Base-by-base conservation (phyloP, 2,113 vertebrate genomes). In the Burhinus bistriatus region DNA sequence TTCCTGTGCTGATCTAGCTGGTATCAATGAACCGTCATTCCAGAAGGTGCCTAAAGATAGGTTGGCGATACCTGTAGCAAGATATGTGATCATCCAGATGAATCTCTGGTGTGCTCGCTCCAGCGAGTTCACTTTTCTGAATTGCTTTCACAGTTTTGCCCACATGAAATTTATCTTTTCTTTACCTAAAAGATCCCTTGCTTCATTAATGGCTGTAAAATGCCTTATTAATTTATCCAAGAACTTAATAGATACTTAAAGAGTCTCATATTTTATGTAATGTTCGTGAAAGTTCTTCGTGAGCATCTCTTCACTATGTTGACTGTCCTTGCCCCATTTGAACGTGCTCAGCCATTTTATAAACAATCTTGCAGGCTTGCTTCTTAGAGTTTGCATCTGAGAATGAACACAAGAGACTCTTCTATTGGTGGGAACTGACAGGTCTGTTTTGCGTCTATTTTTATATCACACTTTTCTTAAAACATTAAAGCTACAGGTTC, bases 1-100 rank as follows among this genome's bases (percentile, higher is more conserved):
- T 96, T 94, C 95, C 80, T 68, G 51, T 34, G 59, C 76, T 94
- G 51, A 47, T 89, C 26, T 15, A 79, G 79, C 89, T 36, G 20
- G 90, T 97, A 34, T 95, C 72, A 68, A 54, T 83, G 87, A 90
- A 9, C 66, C 5, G 30, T 26, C n/a, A 78, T 93, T 87, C 75
- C 79, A 83, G 66, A 51, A 85, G 65, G 20, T 76, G 88, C 83
- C 73, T 92, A 93, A 95, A 93, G 58, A 94, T 45, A 59, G 87
- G 64, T 17, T 52, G 69, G 36, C 68, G 85, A 97, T 94, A 93
- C 45, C 83, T 85, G 86, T 25, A 30, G 87, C 36, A 26, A 42
- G 92, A 92, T 47, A 95, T 0, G 42, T 61, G 59, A 88, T 71
- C 85, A 18, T 54, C 32, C 57, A 3, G 47, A 40, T 9, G 62